phyloP scores from a whole-genome alignment of 2,113 vertebrate species.

The Anas platyrhynchos region DNA sequence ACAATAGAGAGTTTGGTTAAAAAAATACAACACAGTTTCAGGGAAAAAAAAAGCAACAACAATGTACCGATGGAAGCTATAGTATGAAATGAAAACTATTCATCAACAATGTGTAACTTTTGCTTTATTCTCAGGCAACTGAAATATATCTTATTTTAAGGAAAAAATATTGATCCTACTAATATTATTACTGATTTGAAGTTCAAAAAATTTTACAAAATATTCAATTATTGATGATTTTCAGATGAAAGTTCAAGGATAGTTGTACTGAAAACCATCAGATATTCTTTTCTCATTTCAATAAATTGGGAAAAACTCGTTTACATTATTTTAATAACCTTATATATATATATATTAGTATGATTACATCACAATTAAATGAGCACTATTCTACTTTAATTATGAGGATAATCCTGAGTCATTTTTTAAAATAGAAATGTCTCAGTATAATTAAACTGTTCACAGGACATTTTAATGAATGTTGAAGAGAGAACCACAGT shows the following conservation, averaged over 20 bases:
- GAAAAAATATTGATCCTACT: background rate
- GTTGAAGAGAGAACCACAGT: slow-evolving; percentile 20
- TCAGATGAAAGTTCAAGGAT: background rate
- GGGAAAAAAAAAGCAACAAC: background rate
- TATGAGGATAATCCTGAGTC: slow-evolving; percentile 26
- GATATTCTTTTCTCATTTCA: background rate
- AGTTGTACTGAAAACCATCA: background rate
- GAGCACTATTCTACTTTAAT: slow-evolving; percentile 60
- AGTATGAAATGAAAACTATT: background rate
- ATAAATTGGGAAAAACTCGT: background rate
- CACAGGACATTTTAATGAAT: slow-evolving; percentile 47
- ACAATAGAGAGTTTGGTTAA: background rate
- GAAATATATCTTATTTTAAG: background rate
- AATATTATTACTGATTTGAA: background rate
- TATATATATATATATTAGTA: background rate
- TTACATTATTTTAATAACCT: background rate
- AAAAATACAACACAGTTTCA: background rate
- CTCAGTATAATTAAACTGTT: slow-evolving; percentile 67
- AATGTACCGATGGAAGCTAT: background rate
- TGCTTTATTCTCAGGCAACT: background rate
- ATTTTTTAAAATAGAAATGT: slow-evolving; percentile 53
- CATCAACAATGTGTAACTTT: background rate
- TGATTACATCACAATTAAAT: slow-evolving; percentile 45
- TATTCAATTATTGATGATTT: background rate
- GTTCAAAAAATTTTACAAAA: background rate